A percentile compares a stretch with the other conserved stretches of the same genome.
phyloP scores from a whole-genome alignment of 1,140 invertebrate species.

The Carposina sasakii region DNA sequence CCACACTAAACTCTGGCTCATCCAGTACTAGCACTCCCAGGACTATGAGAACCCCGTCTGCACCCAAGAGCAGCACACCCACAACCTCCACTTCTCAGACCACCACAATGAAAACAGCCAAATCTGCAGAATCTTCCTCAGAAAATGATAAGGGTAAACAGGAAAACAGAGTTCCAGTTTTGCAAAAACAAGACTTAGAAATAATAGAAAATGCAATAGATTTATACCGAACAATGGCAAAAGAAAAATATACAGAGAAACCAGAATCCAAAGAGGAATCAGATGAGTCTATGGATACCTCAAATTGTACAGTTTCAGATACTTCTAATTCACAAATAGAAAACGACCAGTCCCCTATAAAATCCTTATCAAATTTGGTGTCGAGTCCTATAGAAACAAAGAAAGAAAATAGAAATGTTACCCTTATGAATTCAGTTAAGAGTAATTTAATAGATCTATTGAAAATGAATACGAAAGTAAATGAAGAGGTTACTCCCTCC shows the following conservation, averaged over 20 bases:
- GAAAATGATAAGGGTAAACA: slow-evolving; percentile 40
- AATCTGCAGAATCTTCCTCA: slow-evolving; percentile 25
- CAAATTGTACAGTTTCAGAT: slow-evolving; percentile 53
- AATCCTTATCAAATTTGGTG: slow-evolving; percentile 76
- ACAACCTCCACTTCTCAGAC: slow-evolving; percentile 42
- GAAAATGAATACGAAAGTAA: slow-evolving; percentile 52
- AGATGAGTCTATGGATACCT: slow-evolving; percentile 41
- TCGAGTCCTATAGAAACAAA: slow-evolving; percentile 73
- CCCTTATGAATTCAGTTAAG: slow-evolving; percentile 50
- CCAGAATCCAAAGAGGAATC: slow-evolving; percentile 37
- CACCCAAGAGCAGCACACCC: slow-evolving; percentile 38
- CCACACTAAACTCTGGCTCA: slow-evolving; percentile 78
- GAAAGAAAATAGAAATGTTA: slow-evolving; percentile 38
- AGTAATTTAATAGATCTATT: slow-evolving; percentile 61
- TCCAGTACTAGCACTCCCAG: slow-evolving; percentile 35
- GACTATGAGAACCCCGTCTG: slow-evolving; percentile 54
- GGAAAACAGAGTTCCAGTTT: slow-evolving; percentile 33
- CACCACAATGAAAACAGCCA: slow-evolving; percentile 31
- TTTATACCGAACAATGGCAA: slow-evolving; percentile 61
- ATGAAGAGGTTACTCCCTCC: slow-evolving; percentile 42
- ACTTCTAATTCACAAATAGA: slow-evolving; percentile 45
- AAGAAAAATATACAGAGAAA: slow-evolving; percentile 60
- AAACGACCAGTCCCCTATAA: slow-evolving; percentile 75
- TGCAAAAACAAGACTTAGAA: slow-evolving; percentile 73
- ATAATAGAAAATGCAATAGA: slow-evolving; percentile 73